Evolutionary conservation across 2,888 invertebrate genomes (phyloP).

Genomic region (Tupiocoris notatus): DNA sequence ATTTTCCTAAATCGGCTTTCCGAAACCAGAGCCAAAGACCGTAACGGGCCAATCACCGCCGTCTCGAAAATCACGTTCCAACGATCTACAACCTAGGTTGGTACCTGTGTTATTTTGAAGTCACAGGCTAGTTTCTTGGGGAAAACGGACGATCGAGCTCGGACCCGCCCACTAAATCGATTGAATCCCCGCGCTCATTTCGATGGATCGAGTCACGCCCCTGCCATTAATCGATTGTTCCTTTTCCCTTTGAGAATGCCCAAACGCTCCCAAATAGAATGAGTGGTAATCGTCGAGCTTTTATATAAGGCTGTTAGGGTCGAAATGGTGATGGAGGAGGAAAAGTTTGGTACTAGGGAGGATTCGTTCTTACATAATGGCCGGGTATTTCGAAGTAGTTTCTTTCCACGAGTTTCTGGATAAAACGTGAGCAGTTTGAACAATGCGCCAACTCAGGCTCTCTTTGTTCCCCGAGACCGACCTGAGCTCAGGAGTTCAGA

Average conservation of each 20-base stretch:
- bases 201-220: conserved; percentile 37
- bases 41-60: background rate
- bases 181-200: background rate
- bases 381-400: background rate
- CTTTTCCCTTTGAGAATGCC: background rate
- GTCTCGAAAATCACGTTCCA: conserved; percentile 19
- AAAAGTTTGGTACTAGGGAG: background rate
- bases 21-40: background rate
- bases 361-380: conserved; percentile 25
- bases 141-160: conserved; percentile 15
- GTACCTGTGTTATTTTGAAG: background rate
- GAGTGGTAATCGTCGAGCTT: conserved; percentile 25
- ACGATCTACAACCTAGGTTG: background rate
- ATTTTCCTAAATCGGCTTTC: no score
- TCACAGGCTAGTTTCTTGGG: no score
- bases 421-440: conserved; percentile 31
- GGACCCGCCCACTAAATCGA: conserved; percentile 33
- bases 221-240: conserved; percentile 25
- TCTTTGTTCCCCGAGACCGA: background rate
- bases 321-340: background rate
- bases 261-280: conserved; percentile 29
- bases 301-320: conserved; percentile 25
- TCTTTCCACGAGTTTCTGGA: background rate
- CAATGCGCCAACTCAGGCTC: background rate
- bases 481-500: background rate